phyloP scores from a whole-genome alignment of 2,797 vertebrate species.

The Crocidura indochinensis region DNA sequence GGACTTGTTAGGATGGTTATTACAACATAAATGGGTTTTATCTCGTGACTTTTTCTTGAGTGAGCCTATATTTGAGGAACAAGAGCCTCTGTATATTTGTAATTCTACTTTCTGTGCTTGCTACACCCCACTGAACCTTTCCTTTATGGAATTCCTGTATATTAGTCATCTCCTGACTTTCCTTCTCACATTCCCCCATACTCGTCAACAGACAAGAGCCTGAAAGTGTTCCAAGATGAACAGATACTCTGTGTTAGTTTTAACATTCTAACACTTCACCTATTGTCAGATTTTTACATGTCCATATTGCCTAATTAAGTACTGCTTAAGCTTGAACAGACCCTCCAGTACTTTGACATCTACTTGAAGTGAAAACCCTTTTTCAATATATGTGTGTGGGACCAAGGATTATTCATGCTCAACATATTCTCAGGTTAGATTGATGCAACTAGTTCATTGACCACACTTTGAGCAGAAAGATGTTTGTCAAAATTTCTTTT shows the following conservation, averaged over 20 bases:
- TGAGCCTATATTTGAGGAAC: background rate
- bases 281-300: constrained; percentile 18
- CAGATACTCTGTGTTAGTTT: background rate
- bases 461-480: background rate
- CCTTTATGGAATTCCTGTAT: constrained; percentile 27
- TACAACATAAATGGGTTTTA: too few relatives aligned
- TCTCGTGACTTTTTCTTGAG: too few relatives aligned
- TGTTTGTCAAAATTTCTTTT: too few relatives aligned
- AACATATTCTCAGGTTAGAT: background rate
- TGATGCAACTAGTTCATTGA: background rate
- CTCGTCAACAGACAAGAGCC: background rate
- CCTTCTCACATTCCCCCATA: background rate
- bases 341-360: background rate
- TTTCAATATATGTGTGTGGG: background rate
- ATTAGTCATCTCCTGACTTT: constrained; percentile 1
- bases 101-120: background rate
- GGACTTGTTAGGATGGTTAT: too few relatives aligned
- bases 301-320: background rate
- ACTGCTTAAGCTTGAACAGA: constrained; percentile 6
- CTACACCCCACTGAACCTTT: background rate
- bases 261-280: background rate
- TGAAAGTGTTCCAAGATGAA: background rate
- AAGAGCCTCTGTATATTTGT: background rate
- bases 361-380: constrained; percentile 1
- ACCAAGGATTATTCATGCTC: background rate